These are phyloP conservation scores for Oxystoma pomonae DNA, from an alignment of 2,888 invertebrate species.

Conservation along the genomic window DNA sequence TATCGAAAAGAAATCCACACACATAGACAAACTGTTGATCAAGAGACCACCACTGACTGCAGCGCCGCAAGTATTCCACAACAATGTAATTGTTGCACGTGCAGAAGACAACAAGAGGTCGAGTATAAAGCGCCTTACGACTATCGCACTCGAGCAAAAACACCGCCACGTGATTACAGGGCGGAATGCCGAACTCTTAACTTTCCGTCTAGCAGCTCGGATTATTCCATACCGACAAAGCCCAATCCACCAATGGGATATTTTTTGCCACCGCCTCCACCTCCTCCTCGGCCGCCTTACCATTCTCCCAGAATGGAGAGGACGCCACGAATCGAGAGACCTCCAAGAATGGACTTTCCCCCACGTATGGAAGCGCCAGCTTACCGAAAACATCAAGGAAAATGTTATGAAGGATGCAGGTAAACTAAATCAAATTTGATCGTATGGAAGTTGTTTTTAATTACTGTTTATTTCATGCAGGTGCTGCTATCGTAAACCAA, in stretches of 20 bases:
- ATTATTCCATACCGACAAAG: not conserved
- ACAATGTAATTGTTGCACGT: not conserved
- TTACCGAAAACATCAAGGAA: not conserved
- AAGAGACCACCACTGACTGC: not conserved
- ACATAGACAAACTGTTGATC: not conserved
- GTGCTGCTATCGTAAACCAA: not conserved
- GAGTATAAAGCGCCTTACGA: not conserved
- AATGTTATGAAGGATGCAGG: not conserved
- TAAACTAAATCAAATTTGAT: too few species aligned
- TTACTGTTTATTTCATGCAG: too few species aligned
- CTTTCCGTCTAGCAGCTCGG: not conserved
- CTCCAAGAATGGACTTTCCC: not conserved
- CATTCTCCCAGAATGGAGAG: not conserved
- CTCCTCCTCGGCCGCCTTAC: not conserved
- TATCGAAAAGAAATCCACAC: not conserved
- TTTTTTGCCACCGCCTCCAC: not conserved
- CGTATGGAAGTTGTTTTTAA: too few species aligned
- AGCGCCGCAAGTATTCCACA: not conserved
- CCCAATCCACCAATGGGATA: too few species aligned
- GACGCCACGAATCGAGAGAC: not conserved
- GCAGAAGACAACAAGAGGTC: not conserved
- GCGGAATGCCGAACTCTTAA: not conserved
- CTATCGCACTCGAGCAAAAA: not conserved
- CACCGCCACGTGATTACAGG: not conserved
- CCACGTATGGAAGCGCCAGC: not conserved